Percentiles rank a stretch among this genome's conserved stretches.
Evolutionary conservation across 2,888 invertebrate species (phyloP).

Genomic region (Plebejus argus): DNA sequence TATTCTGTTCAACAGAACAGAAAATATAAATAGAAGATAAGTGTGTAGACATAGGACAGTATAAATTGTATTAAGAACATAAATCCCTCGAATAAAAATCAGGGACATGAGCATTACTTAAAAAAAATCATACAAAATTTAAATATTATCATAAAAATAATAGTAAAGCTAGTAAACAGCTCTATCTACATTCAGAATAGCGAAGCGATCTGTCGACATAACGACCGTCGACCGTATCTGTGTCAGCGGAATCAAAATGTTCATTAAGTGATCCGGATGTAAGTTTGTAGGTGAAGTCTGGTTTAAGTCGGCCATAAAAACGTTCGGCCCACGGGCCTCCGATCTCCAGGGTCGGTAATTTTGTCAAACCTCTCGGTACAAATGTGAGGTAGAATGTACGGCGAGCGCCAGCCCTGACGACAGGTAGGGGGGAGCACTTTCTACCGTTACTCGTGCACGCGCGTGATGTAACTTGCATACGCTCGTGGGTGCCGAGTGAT

Average conservation of each 20-base stretch:
- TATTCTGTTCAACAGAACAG: too few relatives aligned
- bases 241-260: constrained; percentile 28
- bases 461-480: constrained; percentile 11
- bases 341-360: background rate
- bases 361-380: background rate
- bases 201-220: constrained; percentile 33
- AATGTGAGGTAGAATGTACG: background rate
- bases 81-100: too few relatives aligned
- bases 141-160: background rate
- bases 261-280: constrained; percentile 28
- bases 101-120: too few relatives aligned
- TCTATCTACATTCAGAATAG: background rate
- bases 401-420: background rate
- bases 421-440: constrained; percentile 10
- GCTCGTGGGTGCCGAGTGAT: background rate
- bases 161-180: background rate
- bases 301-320: constrained; percentile 18
- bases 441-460: constrained; percentile 9
- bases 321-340: constrained; percentile 11
- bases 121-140: too few relatives aligned
- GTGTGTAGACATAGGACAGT: too few relatives aligned
- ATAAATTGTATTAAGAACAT: too few relatives aligned
- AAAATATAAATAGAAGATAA: too few relatives aligned
- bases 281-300: constrained; percentile 28
- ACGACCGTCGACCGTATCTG: background rate